Conservation (phyloP, 2,888 invertebrate species). For the Morpho helenor region DNA sequence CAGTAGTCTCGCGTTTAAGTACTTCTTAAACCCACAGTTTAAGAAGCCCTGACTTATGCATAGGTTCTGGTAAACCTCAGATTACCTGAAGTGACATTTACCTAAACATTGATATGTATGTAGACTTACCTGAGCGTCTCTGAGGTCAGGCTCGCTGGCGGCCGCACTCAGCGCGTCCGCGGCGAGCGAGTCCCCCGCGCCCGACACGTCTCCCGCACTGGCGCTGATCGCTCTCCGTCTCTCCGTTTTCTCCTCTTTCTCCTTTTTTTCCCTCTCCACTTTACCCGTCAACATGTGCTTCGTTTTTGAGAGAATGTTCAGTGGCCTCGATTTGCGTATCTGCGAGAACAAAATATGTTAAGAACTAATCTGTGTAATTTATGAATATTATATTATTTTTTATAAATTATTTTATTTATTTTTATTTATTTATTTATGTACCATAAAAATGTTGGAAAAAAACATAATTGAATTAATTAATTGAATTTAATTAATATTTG, state of each 20-base stretch:
- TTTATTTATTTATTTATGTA: too few species aligned
- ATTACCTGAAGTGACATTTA: too few species aligned
- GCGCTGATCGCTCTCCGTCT: constrained; percentile 48
- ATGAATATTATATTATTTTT: background rate
- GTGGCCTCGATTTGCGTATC: constrained; percentile 63
- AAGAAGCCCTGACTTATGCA: too few species aligned
- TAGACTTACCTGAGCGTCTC: constrained; percentile 60
- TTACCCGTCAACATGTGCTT: constrained; percentile 53
- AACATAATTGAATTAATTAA: too few species aligned
- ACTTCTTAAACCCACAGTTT: too few species aligned
- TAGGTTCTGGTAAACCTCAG: too few species aligned
- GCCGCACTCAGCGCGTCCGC: constrained; percentile 64
- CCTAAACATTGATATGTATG: too few species aligned
- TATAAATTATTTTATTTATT: too few species aligned
- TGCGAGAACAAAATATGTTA: constrained; percentile 28
- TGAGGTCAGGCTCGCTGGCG: constrained; percentile 83
- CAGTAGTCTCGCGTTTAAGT: too few species aligned
- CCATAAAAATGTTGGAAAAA: too few species aligned
- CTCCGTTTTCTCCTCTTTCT: constrained; percentile 33
- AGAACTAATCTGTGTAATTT: background rate
- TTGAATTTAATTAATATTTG: too few species aligned
- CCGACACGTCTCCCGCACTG: constrained; percentile 71
- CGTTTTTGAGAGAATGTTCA: constrained; percentile 58
- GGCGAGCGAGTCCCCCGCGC: constrained; percentile 47
- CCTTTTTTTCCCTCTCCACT: constrained; percentile 34